phyloP scores from a whole-genome alignment of 2,888 invertebrate species.

The Pollenia amentaria region DNA sequence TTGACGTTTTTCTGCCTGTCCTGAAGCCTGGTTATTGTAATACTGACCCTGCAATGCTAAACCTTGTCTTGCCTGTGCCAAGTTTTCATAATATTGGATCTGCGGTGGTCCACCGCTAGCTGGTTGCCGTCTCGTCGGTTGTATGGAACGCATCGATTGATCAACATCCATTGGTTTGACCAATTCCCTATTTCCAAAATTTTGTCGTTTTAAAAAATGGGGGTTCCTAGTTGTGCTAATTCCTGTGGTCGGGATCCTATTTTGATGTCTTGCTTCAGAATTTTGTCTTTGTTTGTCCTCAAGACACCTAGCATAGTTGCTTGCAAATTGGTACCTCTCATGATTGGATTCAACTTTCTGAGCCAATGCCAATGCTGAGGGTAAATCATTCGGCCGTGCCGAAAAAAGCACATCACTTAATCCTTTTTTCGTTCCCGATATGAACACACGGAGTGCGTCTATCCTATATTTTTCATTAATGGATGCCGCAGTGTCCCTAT shows the following conservation, averaged over 20 bases:
- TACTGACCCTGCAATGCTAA: too few relatives aligned
- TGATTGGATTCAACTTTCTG: conserved; percentile 65
- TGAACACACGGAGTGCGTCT: conserved; percentile 67
- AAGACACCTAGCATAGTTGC: not conserved
- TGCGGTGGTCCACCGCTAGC: conserved; percentile 3
- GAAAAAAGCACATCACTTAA: conserved; percentile 66
- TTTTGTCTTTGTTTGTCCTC: not conserved
- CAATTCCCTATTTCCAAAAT: not conserved
- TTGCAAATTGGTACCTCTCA: conserved; percentile 39
- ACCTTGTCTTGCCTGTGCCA: not conserved
- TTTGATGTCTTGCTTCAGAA: conserved; percentile 8
- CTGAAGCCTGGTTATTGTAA: not conserved
- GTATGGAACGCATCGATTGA: conserved; percentile 19
- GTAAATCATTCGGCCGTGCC: conserved; percentile 55
- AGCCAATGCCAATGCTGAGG: conserved; percentile 59
- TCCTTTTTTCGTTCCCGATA: conserved; percentile 60
- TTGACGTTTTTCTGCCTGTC: conserved; percentile 29
- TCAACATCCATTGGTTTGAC: not conserved
- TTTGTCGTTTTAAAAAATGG: conserved; percentile 4
- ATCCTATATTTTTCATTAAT: conserved; percentile 66
- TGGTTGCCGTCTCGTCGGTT: conserved; percentile 9
- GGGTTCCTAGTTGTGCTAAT: not conserved
- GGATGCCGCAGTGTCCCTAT: conserved; percentile 34
- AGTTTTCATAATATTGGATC: conserved; percentile 15
- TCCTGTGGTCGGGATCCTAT: conserved; percentile 4